Percentiles rank a stretch among this genome's conserved stretches.
Conservation (phyloP, 2,113 vertebrate species). For the Xyliphius kryptos region DNA sequence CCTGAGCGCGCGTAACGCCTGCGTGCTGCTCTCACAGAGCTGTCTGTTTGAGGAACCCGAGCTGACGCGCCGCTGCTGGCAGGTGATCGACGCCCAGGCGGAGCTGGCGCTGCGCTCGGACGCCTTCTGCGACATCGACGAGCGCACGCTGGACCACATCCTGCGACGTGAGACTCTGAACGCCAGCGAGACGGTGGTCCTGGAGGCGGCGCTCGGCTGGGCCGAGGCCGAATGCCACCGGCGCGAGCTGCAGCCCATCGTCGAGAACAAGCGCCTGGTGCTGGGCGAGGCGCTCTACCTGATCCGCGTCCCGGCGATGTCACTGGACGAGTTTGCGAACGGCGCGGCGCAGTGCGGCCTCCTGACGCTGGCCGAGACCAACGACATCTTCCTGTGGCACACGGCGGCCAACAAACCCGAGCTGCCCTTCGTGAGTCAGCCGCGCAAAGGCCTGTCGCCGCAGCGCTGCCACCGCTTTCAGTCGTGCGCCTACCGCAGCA, state of each 20-base stretch:
- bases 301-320: slow-evolving; percentile 92
- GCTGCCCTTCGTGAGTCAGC: slow-evolving; percentile 80
- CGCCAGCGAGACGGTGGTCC: slow-evolving; percentile 93
- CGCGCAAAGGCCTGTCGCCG: slow-evolving; percentile 81
- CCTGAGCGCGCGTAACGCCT: slow-evolving; percentile 94
- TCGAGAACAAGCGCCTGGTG: slow-evolving; percentile 87
- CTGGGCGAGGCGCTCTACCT: slow-evolving; percentile 92
- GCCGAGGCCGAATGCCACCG: slow-evolving; percentile 91
- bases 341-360: slow-evolving; percentile 90
- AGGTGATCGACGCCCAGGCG: slow-evolving; percentile 95
- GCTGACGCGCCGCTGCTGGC: slow-evolving; percentile 95
- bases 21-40: slow-evolving; percentile 94
- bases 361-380: slow-evolving; percentile 90
- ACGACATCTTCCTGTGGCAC: slow-evolving; percentile 96
- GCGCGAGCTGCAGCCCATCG: slow-evolving; percentile 70
- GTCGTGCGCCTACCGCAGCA: slow-evolving; percentile 95
- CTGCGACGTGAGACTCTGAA: slow-evolving; percentile 92
- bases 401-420: slow-evolving; percentile 91
- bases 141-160: slow-evolving; percentile 90
- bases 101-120: slow-evolving; percentile 93
- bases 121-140: slow-evolving; percentile 94
- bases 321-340: slow-evolving; percentile 90
- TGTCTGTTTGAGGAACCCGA: slow-evolving; percentile 96
- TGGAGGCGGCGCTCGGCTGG: slow-evolving; percentile 90
- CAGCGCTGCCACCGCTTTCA: slow-evolving; percentile 96